These are phyloP conservation scores for Hiodon tergisus DNA, from an alignment of 2,113 vertebrate species.

Conservation along the genomic window DNA sequence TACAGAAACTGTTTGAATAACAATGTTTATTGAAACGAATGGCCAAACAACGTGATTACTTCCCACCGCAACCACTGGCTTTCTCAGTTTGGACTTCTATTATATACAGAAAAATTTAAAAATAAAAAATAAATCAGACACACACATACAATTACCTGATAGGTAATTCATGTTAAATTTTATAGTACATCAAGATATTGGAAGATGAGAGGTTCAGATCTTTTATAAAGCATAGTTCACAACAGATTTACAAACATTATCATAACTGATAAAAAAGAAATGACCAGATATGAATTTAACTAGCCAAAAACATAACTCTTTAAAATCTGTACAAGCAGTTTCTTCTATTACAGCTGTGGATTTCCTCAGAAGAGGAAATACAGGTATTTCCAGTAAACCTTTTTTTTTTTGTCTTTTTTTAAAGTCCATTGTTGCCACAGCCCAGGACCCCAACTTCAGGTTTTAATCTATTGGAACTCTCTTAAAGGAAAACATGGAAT, in stretches of 20 bases:
- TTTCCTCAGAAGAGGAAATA: slow-evolving; percentile 32
- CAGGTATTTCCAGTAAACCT: slow-evolving; percentile 31
- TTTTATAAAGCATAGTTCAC: slow-evolving; percentile 65
- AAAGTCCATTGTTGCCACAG: slow-evolving; percentile 29
- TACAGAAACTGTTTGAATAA: slow-evolving; percentile 47
- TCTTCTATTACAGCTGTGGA: slow-evolving; percentile 34
- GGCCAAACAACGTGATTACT: slow-evolving; percentile 56
- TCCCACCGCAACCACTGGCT: slow-evolving; percentile 28
- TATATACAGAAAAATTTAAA: slow-evolving; percentile 52
- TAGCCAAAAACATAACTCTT: slow-evolving; percentile 51
- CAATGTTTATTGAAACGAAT: slow-evolving; percentile 58
- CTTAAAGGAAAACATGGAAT: slow-evolving; percentile 35
- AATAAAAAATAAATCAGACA: slow-evolving; percentile 14
- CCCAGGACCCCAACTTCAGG: slow-evolving; percentile 29
- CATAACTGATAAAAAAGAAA: slow-evolving; percentile 43
- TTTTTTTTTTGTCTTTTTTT: neutral
- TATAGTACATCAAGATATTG: slow-evolving; percentile 56
- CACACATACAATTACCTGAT: slow-evolving; percentile 58
- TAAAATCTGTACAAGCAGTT: slow-evolving; percentile 53
- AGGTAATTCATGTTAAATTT: slow-evolving; percentile 54
- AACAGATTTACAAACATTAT: slow-evolving; percentile 66
- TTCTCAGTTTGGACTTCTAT: slow-evolving; percentile 55
- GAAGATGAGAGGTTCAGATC: slow-evolving; percentile 35
- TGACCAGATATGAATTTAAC: slow-evolving; percentile 41
- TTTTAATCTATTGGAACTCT: slow-evolving; percentile 37